Evolutionary conservation across 2,113 vertebrate genomes (phyloP), one percentile per base, ranked within the genome.

Genomic region (Micronycteris hirsuta): DNA sequence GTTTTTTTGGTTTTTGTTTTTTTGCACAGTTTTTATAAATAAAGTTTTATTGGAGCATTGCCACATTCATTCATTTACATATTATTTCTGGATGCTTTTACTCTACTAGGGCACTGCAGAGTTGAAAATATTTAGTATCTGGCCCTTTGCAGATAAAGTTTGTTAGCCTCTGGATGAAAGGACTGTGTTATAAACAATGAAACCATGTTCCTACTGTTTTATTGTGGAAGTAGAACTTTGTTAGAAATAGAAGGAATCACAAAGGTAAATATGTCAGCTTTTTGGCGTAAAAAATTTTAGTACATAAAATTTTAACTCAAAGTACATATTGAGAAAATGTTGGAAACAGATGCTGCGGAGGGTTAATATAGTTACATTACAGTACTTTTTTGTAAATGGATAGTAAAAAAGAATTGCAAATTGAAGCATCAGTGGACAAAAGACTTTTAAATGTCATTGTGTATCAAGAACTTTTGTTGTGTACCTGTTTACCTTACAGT

Each of bases 141-240:
- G 87, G 54, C 74, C 90, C 81, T 95, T 96, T 92, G 67, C 84
- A 96, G 93, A 86, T 96, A 92, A 97, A 88, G 70, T 97, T 95
- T 97, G 92, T 91, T 94, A 76, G 97, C 71, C 84, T 92, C 45
- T 92, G 54, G 67, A 95, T 89, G 94, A 97, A 95, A 96, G 70
- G 58, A 96, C 70, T 96, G 7, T 81, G 83, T 94, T 89, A 80
- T 89, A 94, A 95, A 84, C 81, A 96, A 20, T 92, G 90, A 97
- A 92, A 94, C 67, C 31, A 85, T 43, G 85, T 91, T 81, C 36
- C 97, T 89, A 89, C 92, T 74, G 33, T 95, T 96, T 93, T 97
- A 73, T 94, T 83, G 43, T 86, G 70, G 92, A 95, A 93, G 63
- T 97, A 96, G 84, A 96, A 89, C 68, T 97, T 95, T 88, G 65